phyloP scores from a whole-genome alignment of 2,888 invertebrate species.

The Diadegma fenestrale region DNA sequence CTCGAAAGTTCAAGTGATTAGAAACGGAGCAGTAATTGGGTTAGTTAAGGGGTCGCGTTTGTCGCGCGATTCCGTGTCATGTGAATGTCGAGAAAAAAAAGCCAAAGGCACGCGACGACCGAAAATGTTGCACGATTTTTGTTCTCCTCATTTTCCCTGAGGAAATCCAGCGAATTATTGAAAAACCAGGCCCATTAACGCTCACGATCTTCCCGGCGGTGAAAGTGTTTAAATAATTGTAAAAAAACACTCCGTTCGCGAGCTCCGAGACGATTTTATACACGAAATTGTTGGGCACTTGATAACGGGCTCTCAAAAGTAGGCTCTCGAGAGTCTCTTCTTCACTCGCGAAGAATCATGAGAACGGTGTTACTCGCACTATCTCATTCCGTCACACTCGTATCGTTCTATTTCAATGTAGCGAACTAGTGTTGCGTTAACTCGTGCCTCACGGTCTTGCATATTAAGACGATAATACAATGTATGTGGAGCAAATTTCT shows the following conservation, averaged over 20 bases:
- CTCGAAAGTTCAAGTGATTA: conserved; percentile 68
- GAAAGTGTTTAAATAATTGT: conserved; percentile 5
- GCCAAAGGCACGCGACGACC: conserved; percentile 5
- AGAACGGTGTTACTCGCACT: conserved; percentile 80
- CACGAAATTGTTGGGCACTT: conserved; percentile 15
- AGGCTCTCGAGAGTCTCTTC: conserved; percentile 54
- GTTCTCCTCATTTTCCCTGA: neutral
- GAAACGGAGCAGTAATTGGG: conserved; percentile 64
- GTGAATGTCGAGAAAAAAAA: conserved; percentile 5
- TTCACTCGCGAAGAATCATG: conserved; percentile 69
- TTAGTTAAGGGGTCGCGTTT: conserved; percentile 32
- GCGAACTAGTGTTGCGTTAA: conserved; percentile 49
- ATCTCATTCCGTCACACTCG: conserved; percentile 73
- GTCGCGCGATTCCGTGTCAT: conserved; percentile 27
- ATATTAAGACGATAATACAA: conserved; percentile 26
- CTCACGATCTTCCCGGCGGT: neutral
- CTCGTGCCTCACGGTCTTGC: conserved; percentile 15
- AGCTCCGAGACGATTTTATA: conserved; percentile 16
- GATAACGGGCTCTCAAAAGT: conserved; percentile 53
- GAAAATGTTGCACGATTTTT: neutral
- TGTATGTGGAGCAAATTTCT: conserved; percentile 63
- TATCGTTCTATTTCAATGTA: conserved; percentile 78
- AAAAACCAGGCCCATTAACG: neutral
- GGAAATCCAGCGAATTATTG: neutral
- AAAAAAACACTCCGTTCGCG: conserved; percentile 2